Percentiles rank a stretch among this genome's conserved stretches.
phyloP scores from a whole-genome alignment of 1,140 invertebrate species.

The Drosophila navojoa region DNA sequence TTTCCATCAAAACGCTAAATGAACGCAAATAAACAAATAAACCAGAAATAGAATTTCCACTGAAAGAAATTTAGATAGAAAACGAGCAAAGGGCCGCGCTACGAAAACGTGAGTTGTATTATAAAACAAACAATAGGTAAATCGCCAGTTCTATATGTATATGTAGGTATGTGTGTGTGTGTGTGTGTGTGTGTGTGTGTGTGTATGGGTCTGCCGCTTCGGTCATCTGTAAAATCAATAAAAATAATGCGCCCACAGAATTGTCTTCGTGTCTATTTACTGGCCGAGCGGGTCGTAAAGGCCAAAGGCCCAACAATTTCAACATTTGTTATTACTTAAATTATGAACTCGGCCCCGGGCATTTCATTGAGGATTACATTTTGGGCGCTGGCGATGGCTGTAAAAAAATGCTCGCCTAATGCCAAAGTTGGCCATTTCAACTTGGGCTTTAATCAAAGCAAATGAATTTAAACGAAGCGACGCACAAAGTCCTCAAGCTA shows the following conservation, averaged over 20 bases:
- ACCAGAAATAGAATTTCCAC: constrained; percentile 38
- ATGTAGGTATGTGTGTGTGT: not conserved
- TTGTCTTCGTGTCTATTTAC: constrained; percentile 34
- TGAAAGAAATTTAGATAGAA: constrained; percentile 36
- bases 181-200: not conserved
- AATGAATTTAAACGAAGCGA: constrained; percentile 81
- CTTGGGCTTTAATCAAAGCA: constrained; percentile 74
- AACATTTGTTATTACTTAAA: constrained; percentile 59
- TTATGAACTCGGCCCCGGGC: constrained; percentile 51
- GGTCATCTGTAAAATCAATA: constrained; percentile 45
- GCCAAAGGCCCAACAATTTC: constrained; percentile 13
- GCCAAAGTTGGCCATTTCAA: constrained; percentile 32
- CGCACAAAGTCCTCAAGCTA: constrained; percentile 63
- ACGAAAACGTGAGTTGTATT: constrained; percentile 58
- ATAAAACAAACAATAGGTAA: constrained; percentile 48
- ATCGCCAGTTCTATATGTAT: constrained; percentile 20
- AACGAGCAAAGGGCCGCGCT: constrained; percentile 37
- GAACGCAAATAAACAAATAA: constrained; percentile 46
- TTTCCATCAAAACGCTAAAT: constrained; percentile 63
- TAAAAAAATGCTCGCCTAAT: constrained; percentile 36
- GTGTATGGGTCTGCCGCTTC: not conserved
- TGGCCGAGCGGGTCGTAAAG: constrained; percentile 28
- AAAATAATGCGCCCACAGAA: constrained; percentile 50
- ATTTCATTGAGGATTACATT: constrained; percentile 3
- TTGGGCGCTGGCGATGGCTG: not conserved